These are phyloP conservation scores for Seriola aureovittata DNA, from an alignment of 2,113 vertebrate genomes.

Conservation along the genomic window DNA sequence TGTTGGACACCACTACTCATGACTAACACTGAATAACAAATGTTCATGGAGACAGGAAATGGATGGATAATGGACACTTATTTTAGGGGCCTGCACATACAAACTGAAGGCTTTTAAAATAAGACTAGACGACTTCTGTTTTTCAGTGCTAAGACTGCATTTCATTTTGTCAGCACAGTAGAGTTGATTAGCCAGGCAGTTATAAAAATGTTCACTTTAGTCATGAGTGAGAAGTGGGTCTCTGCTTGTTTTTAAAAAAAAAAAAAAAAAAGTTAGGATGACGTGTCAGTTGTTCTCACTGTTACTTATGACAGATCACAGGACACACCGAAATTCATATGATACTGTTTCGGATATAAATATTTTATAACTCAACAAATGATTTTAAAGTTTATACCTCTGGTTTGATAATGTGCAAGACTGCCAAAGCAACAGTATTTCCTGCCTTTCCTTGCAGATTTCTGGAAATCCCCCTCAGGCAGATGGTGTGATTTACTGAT, in stretches of 20 bases:
- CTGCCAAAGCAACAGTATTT: slow-evolving; percentile 14
- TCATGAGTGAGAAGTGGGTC: not conserved
- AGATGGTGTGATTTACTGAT: not conserved
- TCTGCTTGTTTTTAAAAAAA: not conserved
- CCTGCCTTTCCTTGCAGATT: slow-evolving; percentile 19
- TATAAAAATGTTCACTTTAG: slow-evolving; percentile 3
- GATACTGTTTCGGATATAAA: not conserved
- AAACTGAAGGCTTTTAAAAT: not conserved
- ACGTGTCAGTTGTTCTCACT: not conserved
- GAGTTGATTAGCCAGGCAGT: not conserved
- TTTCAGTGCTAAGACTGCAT: not conserved
- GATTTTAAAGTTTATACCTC: not conserved
- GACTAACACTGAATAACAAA: not conserved
- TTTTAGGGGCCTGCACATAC: not conserved
- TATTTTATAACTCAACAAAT: not conserved
- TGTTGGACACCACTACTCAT: slow-evolving; percentile 4
- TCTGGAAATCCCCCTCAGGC: slow-evolving; percentile 30
- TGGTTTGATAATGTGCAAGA: slow-evolving; percentile 1
- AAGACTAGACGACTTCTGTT: not conserved
- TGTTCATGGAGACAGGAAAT: slow-evolving; percentile 2
- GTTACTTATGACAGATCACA: not conserved
- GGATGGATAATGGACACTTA: not conserved
- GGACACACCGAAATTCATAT: not conserved
- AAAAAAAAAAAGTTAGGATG: not conserved
- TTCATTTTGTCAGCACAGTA: not conserved